phyloP scores from a whole-genome alignment of 2,888 invertebrate genomes.

The Carpatolechia fugitivella region DNA sequence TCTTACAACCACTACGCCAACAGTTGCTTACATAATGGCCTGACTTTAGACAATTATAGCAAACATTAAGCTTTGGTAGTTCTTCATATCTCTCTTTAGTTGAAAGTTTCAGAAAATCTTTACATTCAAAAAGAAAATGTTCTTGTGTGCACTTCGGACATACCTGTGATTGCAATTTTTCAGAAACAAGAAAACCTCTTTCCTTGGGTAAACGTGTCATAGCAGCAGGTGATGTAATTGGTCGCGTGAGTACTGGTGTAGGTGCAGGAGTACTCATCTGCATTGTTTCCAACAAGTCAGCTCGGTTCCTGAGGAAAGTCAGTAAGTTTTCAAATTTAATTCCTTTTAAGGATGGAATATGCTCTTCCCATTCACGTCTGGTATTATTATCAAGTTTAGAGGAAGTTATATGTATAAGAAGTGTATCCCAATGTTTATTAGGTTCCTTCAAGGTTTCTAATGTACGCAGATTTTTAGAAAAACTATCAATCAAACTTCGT shows the following conservation, averaged over 20 bases:
- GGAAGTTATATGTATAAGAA: background rate
- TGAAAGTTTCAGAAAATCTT: background rate
- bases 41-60: background rate
- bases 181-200: background rate
- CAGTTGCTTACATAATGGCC: background rate
- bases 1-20: background rate
- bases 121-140: background rate
- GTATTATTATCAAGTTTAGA: background rate
- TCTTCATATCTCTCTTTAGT: background rate
- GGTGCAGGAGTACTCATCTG: background rate
- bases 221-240: background rate
- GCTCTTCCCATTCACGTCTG: background rate
- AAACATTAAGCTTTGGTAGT: background rate
- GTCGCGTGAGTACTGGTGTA: background rate
- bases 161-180: background rate
- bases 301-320: background rate
- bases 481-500: constrained; percentile 24
- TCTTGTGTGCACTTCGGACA: background rate
- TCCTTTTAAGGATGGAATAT: background rate
- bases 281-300: background rate
- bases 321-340: background rate
- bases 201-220: background rate
- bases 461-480: constrained; percentile 29
- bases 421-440: constrained; percentile 24
- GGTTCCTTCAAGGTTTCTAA: constrained; percentile 27